phyloP scores from a whole-genome alignment of 2,797 vertebrate genomes.

The Octomys mimax region DNA sequence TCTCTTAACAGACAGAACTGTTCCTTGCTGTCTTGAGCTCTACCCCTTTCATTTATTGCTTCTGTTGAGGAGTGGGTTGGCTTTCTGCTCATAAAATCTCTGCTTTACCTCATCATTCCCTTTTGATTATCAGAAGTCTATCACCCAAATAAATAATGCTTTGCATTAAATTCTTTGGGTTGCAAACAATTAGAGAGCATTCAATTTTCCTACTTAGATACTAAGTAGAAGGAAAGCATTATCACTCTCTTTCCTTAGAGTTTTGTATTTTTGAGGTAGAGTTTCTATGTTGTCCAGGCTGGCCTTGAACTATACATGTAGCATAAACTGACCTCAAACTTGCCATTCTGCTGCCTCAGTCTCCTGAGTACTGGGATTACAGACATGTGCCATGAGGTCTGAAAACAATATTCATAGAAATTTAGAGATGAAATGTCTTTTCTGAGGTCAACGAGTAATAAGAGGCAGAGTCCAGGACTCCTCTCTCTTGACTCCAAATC shows the following conservation, averaged over 20 bases:
- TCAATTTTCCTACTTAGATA: conserved; percentile 54
- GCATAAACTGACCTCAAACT: background rate
- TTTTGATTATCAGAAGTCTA: background rate
- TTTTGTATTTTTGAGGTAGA: background rate
- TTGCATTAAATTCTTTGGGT: background rate
- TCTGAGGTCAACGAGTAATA: conserved; percentile 2
- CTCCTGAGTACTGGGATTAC: background rate
- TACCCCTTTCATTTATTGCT: background rate
- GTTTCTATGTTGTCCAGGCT: background rate
- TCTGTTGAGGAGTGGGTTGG: background rate
- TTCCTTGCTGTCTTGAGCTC: background rate
- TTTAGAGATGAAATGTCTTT: conserved; percentile 47
- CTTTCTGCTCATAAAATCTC: background rate
- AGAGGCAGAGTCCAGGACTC: background rate
- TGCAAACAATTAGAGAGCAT: background rate
- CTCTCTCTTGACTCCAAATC: background rate
- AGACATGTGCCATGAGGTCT: background rate
- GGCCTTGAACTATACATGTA: background rate
- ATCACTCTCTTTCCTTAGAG: background rate
- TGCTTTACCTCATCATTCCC: background rate
- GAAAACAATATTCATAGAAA: background rate
- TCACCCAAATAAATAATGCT: background rate
- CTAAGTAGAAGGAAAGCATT: conserved; percentile 11
- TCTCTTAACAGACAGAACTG: background rate
- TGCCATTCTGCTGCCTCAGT: background rate